Conservation (phyloP, 1,140 invertebrate genomes). For the Hormaphis cornu region DNA sequence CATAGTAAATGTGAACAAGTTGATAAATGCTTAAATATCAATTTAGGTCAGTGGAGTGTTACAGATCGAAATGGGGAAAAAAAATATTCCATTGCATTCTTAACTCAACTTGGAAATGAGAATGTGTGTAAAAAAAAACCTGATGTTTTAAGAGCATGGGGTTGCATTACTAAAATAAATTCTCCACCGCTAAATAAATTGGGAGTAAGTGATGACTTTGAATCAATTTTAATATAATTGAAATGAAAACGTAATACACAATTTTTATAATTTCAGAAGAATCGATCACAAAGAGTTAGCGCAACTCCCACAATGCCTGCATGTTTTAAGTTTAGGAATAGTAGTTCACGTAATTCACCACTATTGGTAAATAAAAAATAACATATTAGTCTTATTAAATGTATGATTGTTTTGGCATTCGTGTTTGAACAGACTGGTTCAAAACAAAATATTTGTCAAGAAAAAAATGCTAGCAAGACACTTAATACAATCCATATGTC, state of each 20-base stretch:
- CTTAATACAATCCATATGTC: slow-evolving; percentile 47
- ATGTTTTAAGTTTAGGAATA: slow-evolving; percentile 1
- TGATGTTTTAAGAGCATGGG: background rate
- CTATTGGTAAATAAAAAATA: background rate
- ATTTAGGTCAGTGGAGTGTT: slow-evolving; percentile 7
- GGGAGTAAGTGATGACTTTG: slow-evolving; percentile 16
- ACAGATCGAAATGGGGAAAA: background rate
- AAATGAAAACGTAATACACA: too few relatives aligned
- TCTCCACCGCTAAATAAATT: background rate
- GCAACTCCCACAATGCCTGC: slow-evolving; percentile 15
- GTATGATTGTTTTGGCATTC: background rate
- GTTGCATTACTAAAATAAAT: background rate
- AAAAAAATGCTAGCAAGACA: slow-evolving; percentile 20
- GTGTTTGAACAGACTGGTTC: background rate
- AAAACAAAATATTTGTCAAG: slow-evolving; percentile 6
- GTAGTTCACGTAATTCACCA: background rate
- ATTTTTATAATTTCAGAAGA: background rate
- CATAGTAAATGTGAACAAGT: too few relatives aligned
- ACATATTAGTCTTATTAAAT: background rate
- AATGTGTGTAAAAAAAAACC: slow-evolving; percentile 1
- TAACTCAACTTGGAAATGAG: slow-evolving; percentile 1
- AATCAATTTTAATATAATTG: too few relatives aligned
- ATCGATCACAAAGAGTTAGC: slow-evolving; percentile 22
- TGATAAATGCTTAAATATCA: background rate
- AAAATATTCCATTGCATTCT: slow-evolving; percentile 8